phyloP scores from a whole-genome alignment of 2,113 vertebrate genomes.

The Indicator indicator region DNA sequence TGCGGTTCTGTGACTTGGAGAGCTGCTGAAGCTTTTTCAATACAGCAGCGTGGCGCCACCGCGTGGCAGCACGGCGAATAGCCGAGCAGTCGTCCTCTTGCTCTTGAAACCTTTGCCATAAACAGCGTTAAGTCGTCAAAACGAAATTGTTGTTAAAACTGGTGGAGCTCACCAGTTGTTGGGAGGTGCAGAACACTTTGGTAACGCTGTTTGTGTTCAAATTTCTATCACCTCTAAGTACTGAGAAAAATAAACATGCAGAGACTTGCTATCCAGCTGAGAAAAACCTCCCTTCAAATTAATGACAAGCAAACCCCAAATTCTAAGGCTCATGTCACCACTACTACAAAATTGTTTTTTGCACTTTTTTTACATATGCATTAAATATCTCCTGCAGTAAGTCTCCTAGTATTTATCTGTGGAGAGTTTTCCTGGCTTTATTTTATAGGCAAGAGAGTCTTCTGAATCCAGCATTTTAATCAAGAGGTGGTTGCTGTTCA shows the following conservation, averaged over 20 bases:
- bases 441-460: background rate
- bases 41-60: constrained; percentile 30
- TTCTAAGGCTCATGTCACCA: background rate
- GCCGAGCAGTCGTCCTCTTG: background rate
- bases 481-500: background rate
- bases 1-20: no score
- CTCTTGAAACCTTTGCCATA: constrained; percentile 27
- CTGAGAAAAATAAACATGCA: constrained; percentile 12
- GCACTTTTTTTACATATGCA: background rate
- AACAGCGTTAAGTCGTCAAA: constrained; percentile 27
- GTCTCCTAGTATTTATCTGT: background rate
- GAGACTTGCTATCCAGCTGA: background rate
- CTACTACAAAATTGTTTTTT: background rate
- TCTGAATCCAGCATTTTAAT: background rate
- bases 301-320: background rate
- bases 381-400: background rate
- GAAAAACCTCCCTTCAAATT: background rate
- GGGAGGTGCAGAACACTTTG: constrained; percentile 21
- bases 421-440: background rate
- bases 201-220: background rate
- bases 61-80: constrained; percentile 10
- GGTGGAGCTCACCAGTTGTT: background rate
- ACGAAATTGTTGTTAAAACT: background rate
- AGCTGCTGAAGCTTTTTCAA: background rate
- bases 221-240: background rate